Evolutionary conservation across 1,140 invertebrate genomes (phyloP), one percentile per base, ranked within the genome.

Genomic region (Pseudomyrmex gracilis): DNA sequence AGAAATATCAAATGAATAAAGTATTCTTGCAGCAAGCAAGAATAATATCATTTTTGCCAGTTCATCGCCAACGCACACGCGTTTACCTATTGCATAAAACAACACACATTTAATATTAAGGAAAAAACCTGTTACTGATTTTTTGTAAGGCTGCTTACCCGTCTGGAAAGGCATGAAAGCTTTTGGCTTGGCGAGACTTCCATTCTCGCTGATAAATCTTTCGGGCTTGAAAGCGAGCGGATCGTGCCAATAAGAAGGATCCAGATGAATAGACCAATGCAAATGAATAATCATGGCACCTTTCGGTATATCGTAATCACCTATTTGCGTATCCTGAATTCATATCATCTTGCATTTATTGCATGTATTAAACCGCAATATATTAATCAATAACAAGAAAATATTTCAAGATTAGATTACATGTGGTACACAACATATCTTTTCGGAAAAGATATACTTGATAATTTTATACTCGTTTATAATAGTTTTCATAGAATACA

Each of bases 51-150:
- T 97, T 82, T 95, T 95, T 1, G 97, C 97, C 53, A 98, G 91
- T 89, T 98, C 97, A 84, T 98, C 98, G 4, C 98, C 98, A 0
- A 98, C 95, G 92, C 98, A 99, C 94, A 97, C 96, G 49, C 97
- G 95, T 91, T 98, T 97, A 57, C 98, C 97, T 98, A 85, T 85
- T 67, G 78, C 58, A 76, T 63, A 85, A 83, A 60, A 49, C 3
- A 60, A 47, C 0, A 45, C 20, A 2, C 45, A 58, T 55, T 51
- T 3, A 43, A 66, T 51, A 76, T 20, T 15, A 67, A 74, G 66
- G 2, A 60, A 76, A 68, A 34, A 77, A 20, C 0, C 5, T n/a
- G 22, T 58, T 13, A 10, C 7, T 17, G 10, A 17, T 49, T 2
- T 22, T 1, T 5, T 9, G 1, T 13, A 10, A 8, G 20, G n/a